Base-by-base conservation (phyloP, 2,888 invertebrate species). In the Erebia aethiops region DNA sequence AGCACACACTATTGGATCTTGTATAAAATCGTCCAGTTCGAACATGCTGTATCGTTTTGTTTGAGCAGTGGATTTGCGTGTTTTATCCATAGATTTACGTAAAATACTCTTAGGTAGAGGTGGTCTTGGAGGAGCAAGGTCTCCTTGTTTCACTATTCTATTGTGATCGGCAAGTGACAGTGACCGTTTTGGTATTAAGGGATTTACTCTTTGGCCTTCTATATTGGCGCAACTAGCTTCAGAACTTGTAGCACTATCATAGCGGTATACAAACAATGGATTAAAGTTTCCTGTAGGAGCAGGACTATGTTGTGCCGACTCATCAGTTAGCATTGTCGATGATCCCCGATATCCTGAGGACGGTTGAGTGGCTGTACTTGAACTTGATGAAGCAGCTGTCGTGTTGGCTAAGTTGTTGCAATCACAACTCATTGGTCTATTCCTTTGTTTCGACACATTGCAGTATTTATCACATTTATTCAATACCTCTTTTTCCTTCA, bases 341-440 rank as follows among this genome's bases (percentile, higher is more conserved):
- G 97, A 97, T 52, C 98, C 97, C 75, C 98, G 94, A 82, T 97
- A 98, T 2, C 98, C 98, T 14, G 97, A 97, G 63, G 97, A 97
- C 9, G 97, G 97, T 82, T 97, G 97, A 56, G 97, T 97, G 26
- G 95, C 94, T 71, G 96, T 95, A 79, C 96, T 95, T 74, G 96
- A 95, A 85, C 95, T 95, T 14, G 95, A 95, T 3, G 96, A 96
- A 41, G 95, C 93, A 41, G 94, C 93, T 49, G 94, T 94, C 51
- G 94, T 94, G 69, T 94, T 94, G 66, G 94, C 85, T 72, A 94
- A 87, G 77, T 94, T 94, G 74, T 92, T 91, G 76, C 93, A 94
- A 79, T 95, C 95, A 78, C 95, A 95, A 80, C 95, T 95, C 73
- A 93, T 87, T 0, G 95, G 95, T 66, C 95, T 89, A 71, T 91